These are phyloP conservation scores for Thalassaphorura encarpata DNA, from an alignment of 1,140 invertebrate species.

Conservation along the genomic window DNA sequence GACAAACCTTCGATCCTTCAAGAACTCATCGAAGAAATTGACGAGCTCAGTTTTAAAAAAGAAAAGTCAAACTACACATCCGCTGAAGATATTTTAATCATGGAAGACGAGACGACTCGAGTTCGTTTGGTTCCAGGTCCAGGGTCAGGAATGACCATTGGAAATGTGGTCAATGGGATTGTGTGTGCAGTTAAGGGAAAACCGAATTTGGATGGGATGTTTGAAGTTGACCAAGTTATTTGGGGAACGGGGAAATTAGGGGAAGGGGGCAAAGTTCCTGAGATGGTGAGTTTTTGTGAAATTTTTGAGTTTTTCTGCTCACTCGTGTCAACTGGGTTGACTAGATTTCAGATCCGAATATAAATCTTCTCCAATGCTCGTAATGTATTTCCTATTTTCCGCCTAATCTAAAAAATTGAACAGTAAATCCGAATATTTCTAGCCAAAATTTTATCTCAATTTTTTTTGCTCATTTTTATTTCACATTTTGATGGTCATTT, in stretches of 20 bases:
- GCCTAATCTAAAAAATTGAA: too few species aligned
- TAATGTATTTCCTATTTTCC: too few species aligned
- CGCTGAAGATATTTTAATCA: constrained; percentile 17
- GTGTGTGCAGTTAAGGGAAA: constrained; percentile 28
- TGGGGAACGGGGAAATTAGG: constrained; percentile 20
- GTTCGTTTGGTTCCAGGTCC: constrained; percentile 16
- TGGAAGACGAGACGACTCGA: constrained; percentile 30
- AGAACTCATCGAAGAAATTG: constrained; percentile 26
- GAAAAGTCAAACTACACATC: constrained; percentile 19
- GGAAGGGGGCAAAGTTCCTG: constrained; percentile 5
- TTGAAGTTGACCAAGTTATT: constrained; percentile 26
- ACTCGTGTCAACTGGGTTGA: too few species aligned
- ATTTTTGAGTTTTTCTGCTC: too few species aligned
- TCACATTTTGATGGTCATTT: too few species aligned
- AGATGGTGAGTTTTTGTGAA: constrained; percentile 31
- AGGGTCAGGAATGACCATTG: constrained; percentile 7
- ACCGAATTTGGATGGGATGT: constrained; percentile 23
- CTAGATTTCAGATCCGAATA: too few species aligned
- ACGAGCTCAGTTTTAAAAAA: constrained; percentile 5
- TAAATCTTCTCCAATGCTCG: too few species aligned
- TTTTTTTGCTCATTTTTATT: too few species aligned
- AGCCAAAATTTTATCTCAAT: too few species aligned
- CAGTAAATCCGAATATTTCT: too few species aligned
- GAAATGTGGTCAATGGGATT: constrained; percentile 24
- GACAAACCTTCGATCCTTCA: constrained; percentile 30